Evolutionary conservation across 2,113 vertebrate genomes (phyloP), one percentile per base, ranked within the genome.

Genomic region (Orycteropus afer): DNA sequence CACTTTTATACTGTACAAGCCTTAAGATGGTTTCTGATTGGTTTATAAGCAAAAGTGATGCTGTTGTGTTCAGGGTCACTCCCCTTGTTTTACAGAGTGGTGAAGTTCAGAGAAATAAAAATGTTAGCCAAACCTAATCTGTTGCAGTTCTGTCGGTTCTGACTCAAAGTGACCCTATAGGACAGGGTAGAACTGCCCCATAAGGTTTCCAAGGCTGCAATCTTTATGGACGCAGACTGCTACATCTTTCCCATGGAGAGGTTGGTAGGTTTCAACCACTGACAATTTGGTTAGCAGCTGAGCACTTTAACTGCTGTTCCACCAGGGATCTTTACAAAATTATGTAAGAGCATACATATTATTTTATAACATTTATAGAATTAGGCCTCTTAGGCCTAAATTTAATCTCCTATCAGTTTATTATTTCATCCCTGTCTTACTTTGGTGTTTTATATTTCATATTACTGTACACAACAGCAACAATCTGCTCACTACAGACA

Each of bases 361-460:
- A 91, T 96, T 97, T 97, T 89, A 95, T 74, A 96, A 55, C 34
- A 96, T 89, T 49, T 74, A 92, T 32, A 53, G 82, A 96, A 97
- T 97, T 95, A 89, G 92, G 83, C 97, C 55, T 40, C 92, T 95
- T 37, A 84, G 40, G 65, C 82, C 42, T 87, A 97, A 89, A 92
- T 84, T 96, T 91, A 77, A 94, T 42, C 77, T 93, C 65, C 29
- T 87, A 23, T 69, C 77, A 47, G 67, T 91, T 97, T 95, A 90
- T 95, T 86, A 84, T 83, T 97, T 96, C 42, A 89, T 76, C 74
- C 59, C 86, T 87, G 14, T 82, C 29, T 92, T 93, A 86, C 82
- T 91, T 93, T 79, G 34, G 2, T 53, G n/a, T 88, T 87, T 97
- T 96, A 77, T 92, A 95, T 69, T 34, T 49, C 51, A 89, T 94